phyloP scores from a whole-genome alignment of 2,113 vertebrate genomes.

The Vombatus ursinus region DNA sequence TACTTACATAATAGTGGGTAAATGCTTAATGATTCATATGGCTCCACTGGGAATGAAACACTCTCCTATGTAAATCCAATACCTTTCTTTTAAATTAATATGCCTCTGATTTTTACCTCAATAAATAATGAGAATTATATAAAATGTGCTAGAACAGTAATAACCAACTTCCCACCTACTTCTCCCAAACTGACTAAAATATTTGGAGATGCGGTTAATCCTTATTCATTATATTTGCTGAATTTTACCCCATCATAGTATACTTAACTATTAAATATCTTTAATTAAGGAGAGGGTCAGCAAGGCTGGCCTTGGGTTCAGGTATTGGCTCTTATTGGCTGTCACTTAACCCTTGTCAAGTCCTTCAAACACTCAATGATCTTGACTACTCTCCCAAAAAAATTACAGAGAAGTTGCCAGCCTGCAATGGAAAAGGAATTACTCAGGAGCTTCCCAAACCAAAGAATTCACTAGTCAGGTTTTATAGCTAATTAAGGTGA shows the following conservation, averaged over 20 bases:
- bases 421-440: background rate
- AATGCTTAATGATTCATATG: background rate
- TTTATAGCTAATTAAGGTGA: background rate
- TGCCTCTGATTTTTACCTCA: background rate
- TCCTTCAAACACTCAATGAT: background rate
- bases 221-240: background rate
- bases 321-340: background rate
- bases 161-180: background rate
- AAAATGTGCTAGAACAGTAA: background rate
- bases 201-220: background rate
- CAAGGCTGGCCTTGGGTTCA: background rate
- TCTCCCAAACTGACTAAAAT: background rate
- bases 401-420: background rate
- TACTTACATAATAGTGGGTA: constrained; percentile 5
- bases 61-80: background rate
- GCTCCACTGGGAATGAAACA: background rate
- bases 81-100: background rate
- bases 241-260: background rate
- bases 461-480: background rate
- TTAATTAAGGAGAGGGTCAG: background rate
- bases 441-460: background rate
- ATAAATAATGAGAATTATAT: background rate
- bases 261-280: background rate
- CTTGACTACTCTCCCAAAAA: background rate
- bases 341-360: background rate